Evolutionary conservation across 30 jellyfish, hydroid and myxozoan genomes (phyloP).

Genomic region (Aurelia coerulea): DNA sequence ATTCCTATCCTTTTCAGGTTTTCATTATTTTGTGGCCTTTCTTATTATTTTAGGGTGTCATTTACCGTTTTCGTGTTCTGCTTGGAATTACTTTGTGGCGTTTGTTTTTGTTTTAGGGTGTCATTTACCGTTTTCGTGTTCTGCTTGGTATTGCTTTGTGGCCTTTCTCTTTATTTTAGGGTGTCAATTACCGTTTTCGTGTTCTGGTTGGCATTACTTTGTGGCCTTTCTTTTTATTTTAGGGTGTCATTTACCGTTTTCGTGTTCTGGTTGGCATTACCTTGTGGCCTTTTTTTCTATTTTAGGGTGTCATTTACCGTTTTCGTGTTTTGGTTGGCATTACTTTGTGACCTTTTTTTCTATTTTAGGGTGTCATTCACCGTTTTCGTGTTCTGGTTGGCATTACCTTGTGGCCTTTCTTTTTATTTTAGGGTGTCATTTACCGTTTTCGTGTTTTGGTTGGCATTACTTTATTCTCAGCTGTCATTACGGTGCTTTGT

Average conservation of each 20-base stretch:
- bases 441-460: conserved; percentile 95
- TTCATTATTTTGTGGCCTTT: no score
- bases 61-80: no score
- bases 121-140: no score
- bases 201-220: no score
- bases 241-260: conserved; percentile 96
- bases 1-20: no score
- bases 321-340: conserved; percentile 93
- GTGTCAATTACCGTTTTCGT: no score
- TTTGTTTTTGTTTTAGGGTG: no score
- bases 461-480: conserved; percentile 84
- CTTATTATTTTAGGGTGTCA: no score
- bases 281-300: conserved; percentile 25
- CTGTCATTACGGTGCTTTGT: conserved; percentile 83
- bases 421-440: conserved; percentile 74
- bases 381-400: conserved; percentile 96
- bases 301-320: conserved; percentile 92
- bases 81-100: no score
- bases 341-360: conserved; percentile 59
- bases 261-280: conserved; percentile 93
- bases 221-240: conserved; percentile 6
- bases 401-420: conserved; percentile 70
- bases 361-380: conserved; percentile 82
- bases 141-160: no score
- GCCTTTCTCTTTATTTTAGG: no score